Evolutionary conservation across 2,797 vertebrate species (phyloP).

Genomic region (Oophaga sylvatica): DNA sequence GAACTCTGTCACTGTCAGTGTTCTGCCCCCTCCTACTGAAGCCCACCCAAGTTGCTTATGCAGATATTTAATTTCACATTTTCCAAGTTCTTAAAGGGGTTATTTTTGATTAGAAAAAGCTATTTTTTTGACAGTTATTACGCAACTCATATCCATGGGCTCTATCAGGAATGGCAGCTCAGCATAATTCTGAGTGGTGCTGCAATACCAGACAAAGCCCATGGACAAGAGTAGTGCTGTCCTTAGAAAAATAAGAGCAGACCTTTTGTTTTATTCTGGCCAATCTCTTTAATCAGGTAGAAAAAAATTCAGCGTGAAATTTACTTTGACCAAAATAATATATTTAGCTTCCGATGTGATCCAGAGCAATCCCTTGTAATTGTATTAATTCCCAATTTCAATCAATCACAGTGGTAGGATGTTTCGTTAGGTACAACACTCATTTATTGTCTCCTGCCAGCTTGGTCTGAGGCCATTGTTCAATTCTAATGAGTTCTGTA

Average conservation of each 20-base stretch:
- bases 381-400: slow-evolving; percentile 1
- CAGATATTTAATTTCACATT: slow-evolving; percentile 36
- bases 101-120: neutral
- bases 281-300: neutral
- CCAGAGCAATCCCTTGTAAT: slow-evolving; percentile 13
- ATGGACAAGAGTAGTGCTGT: too few relatives aligned
- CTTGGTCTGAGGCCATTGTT: slow-evolving; percentile 17
- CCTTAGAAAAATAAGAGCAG: neutral
- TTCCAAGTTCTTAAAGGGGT: neutral
- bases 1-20: slow-evolving; percentile 20
- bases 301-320: neutral
- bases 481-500: slow-evolving; percentile 1
- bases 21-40: neutral
- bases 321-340: neutral
- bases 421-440: neutral
- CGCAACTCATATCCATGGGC: too few relatives aligned
- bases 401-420: slow-evolving; percentile 31
- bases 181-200: too few relatives aligned
- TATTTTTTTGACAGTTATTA: too few relatives aligned
- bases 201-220: too few relatives aligned
- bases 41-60: neutral
- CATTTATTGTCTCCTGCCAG: neutral
- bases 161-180: too few relatives aligned
- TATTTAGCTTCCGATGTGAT: neutral
- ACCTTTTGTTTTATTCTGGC: neutral